Base-by-base conservation (phyloP, 37 sponge, comb jelly and placozoan genomes). In the Axinella damicornis region DNA sequence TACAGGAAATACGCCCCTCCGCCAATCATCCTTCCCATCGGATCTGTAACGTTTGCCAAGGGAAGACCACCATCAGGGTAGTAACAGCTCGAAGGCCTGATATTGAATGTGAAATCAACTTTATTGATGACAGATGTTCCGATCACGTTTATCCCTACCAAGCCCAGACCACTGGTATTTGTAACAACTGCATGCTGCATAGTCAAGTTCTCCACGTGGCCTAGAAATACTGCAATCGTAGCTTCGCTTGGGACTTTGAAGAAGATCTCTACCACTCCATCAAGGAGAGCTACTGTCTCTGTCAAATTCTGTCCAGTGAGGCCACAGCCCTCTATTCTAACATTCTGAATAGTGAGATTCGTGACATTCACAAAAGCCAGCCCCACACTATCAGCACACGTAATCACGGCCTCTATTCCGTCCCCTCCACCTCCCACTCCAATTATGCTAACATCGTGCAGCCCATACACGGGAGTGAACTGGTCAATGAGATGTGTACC, bases 1-100 rank as follows among this genome's bases (percentile, higher is more conserved):
- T 73, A 87, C 5, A 87, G 68, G 31, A 87, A 74, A 53, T 35
- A 65, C 24, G 74, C 65, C 18, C 82, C 88, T 22, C 88, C 88
- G 0, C 88, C 88, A 52, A 74, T 59, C 32, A 30, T 24, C 30
- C 15, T 36, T 36, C 59, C 25, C 62, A 5, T 5, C 14, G 5
- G 13, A 61, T 24, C 30, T 67, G 2, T 61, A 22, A 14, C 2
- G 11, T 5, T 22, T 22, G 25, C 4, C 2, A 61, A 11, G 52
- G 20, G 33, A 4, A 6, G 14, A 11, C 11, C 1, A 2, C 14
- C n/a, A 22, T 46, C 9, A 9, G 9, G 9, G 9, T 12, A 46
- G 4, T 34, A 60, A 28, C 24, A 18, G 18, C 53, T 21, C 36
- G 46, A 25, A 22, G 21, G 14, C 40, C 61, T 27, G 15, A 20